phyloP scores from a whole-genome alignment of 1,140 invertebrate genomes.

The Atta colombica region DNA sequence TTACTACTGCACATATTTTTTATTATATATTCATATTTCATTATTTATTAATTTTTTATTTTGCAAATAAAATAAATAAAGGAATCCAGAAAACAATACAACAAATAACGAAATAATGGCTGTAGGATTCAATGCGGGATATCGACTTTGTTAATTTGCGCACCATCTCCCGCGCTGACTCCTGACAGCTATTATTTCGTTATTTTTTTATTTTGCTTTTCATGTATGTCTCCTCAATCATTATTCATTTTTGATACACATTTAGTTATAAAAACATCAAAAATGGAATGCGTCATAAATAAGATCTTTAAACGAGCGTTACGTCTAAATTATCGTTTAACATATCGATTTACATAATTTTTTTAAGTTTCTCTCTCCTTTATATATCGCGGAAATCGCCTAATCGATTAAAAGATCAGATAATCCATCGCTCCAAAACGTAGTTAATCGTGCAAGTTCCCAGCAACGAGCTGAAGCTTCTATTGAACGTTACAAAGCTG shows the following conservation, averaged over 20 bases:
- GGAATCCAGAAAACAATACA: too few species aligned
- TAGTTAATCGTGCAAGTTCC: conserved; percentile 43
- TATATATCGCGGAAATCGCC: background rate
- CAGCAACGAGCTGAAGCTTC: background rate
- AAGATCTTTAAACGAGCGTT: background rate
- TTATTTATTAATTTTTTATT: background rate
- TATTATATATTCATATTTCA: background rate
- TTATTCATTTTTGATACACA: background rate
- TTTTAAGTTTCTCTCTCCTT: background rate
- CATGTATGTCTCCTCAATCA: background rate
- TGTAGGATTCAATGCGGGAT: too few species aligned
- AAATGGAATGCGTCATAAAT: background rate
- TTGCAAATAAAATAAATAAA: too few species aligned
- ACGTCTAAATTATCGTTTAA: background rate
- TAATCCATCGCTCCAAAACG: conserved; percentile 20
- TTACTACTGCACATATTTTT: background rate
- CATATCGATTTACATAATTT: background rate
- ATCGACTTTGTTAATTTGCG: too few species aligned
- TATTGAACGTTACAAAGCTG: conserved; percentile 48
- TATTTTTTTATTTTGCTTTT: too few species aligned
- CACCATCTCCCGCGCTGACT: too few species aligned
- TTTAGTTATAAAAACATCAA: background rate
- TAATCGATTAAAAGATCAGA: conserved; percentile 24
- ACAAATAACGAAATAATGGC: too few species aligned
- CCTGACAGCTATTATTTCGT: too few species aligned